Evolutionary conservation across 2,113 vertebrate species (phyloP).

Genomic region (Saccopteryx leptura): DNA sequence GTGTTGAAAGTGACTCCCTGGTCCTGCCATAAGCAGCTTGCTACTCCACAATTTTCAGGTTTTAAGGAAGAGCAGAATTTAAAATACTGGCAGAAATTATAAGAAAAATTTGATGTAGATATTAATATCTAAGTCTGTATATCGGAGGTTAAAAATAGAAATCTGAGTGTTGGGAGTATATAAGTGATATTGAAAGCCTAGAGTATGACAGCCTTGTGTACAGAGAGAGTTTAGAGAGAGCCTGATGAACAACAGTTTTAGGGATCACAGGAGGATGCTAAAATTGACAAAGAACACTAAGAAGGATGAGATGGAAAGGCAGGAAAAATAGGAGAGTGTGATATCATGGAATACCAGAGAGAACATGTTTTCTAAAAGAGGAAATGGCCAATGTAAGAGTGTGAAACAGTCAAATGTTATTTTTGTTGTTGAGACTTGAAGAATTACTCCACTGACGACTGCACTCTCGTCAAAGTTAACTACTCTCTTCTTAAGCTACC

Average conservation of each 20-base stretch:
- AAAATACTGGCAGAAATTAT: not conserved
- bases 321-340: not conserved
- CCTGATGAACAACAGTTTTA: not conserved
- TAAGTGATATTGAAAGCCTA: not conserved
- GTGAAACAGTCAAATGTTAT: not conserved
- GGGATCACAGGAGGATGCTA: not conserved
- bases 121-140: not conserved
- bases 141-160: not conserved
- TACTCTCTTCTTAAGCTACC: not conserved
- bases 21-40: not conserved
- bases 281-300: not conserved
- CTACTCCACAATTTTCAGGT: not conserved
- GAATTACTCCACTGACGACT: not conserved
- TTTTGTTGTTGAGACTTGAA: not conserved
- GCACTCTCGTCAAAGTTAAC: not conserved
- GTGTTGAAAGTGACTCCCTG: not conserved
- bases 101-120: not conserved
- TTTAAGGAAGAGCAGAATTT: not conserved
- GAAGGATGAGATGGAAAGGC: not conserved
- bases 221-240: not conserved
- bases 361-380: not conserved
- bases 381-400: not conserved
- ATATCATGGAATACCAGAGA: not conserved
- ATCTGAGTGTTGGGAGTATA: not conserved
- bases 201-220: not conserved